phyloP scores from a whole-genome alignment of 2,113 vertebrate genomes.

The Pituophis catenifer region DNA sequence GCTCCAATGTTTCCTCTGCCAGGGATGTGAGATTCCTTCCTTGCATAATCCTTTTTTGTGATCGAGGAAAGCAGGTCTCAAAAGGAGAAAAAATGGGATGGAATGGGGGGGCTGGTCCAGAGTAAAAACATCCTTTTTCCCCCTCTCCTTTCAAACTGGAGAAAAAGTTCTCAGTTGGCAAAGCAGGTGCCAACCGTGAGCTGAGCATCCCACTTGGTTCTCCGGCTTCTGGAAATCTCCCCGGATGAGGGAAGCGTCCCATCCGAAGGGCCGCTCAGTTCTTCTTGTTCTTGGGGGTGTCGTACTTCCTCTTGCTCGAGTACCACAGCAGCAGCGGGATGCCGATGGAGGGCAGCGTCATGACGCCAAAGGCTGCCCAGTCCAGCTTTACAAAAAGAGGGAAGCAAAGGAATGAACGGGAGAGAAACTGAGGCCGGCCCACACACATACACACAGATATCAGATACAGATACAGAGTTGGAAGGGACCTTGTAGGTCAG shows the following conservation, averaged over 20 bases:
- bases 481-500: no score
- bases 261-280: slow-evolving; percentile 72
- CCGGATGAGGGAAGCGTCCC: background rate
- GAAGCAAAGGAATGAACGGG: background rate
- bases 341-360: slow-evolving; percentile 95
- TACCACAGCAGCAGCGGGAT: slow-evolving; percentile 96
- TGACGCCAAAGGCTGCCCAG: slow-evolving; percentile 95
- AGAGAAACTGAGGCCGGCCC: background rate
- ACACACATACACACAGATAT: background rate
- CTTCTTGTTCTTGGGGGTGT: slow-evolving; percentile 90
- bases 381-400: slow-evolving; percentile 76
- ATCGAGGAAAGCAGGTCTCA: background rate
- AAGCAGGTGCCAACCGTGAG: background rate
- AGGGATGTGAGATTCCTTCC: background rate
- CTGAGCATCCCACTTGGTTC: fast-evolving
- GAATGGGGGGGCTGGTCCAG: background rate
- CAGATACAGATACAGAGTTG: no score
- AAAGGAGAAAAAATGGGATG: background rate
- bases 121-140: background rate
- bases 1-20: background rate
- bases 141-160: background rate
- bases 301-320: slow-evolving; percentile 95
- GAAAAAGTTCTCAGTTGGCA: background rate
- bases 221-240: background rate
- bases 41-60: background rate